These are phyloP conservation scores for Salvelinus namaycush DNA, from an alignment of 2,113 vertebrate genomes.

Conservation along the genomic window DNA sequence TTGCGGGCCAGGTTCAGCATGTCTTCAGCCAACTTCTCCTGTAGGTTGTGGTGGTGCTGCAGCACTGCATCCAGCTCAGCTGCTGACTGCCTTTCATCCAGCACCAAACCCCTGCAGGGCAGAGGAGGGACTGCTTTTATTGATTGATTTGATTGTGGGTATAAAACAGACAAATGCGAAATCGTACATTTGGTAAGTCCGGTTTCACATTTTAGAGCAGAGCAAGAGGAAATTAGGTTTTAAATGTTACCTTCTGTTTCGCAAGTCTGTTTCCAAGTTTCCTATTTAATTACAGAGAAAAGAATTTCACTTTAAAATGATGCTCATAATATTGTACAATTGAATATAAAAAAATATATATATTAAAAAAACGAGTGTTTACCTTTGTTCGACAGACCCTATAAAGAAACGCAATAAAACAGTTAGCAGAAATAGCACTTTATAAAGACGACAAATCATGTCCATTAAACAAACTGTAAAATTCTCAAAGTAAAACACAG, in stretches of 20 bases:
- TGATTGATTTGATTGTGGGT: background rate
- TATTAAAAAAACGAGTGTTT: conserved; percentile 13
- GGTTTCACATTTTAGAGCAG: no score
- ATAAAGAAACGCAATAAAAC: conserved; percentile 24
- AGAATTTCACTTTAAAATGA: background rate
- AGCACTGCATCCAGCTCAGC: conserved; percentile 88
- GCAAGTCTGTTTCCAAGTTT: conserved; percentile 68
- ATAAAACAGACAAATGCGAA: background rate
- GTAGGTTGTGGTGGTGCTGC: conserved; percentile 89
- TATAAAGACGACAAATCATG: background rate
- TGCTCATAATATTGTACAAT: background rate
- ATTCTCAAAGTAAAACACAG: background rate
- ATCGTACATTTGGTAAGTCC: background rate
- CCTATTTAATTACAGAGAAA: conserved; percentile 34
- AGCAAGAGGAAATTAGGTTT: no score
- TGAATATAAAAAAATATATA: background rate
- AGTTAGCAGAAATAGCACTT: background rate
- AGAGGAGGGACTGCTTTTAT: background rate
- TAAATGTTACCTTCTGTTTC: conserved; percentile 79
- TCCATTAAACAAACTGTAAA: background rate
- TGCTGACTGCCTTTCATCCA: conserved; percentile 85
- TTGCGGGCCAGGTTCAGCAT: conserved; percentile 94
- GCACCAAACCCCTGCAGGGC: conserved; percentile 64
- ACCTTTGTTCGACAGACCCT: conserved; percentile 65
- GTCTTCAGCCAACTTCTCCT: conserved; percentile 96